Conservation (phyloP, 2,797 vertebrate genomes). For the Carapus acus region DNA sequence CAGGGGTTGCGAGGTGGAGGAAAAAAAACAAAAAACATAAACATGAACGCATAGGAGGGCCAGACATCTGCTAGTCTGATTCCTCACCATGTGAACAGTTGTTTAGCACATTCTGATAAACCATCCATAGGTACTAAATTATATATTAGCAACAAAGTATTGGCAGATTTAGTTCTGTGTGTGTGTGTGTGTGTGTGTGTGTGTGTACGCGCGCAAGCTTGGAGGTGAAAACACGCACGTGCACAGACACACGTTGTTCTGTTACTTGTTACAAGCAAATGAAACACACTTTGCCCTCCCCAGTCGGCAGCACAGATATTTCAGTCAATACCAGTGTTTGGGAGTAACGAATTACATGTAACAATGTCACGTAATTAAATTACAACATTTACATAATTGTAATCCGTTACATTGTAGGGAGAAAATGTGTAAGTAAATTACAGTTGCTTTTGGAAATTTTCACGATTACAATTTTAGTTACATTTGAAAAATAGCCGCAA, state of each 20-base stretch:
- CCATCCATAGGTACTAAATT: slow-evolving; percentile 63
- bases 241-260: slow-evolving; percentile 48
- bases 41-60: slow-evolving; percentile 62
- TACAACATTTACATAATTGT: no score
- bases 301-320: slow-evolving; percentile 39
- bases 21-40: no score
- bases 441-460: no score
- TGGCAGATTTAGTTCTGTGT: slow-evolving; percentile 53
- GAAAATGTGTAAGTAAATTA: no score
- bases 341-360: no score
- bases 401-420: no score
- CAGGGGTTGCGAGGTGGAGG: no score
- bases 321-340: slow-evolving; percentile 32
- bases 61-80: slow-evolving; percentile 70
- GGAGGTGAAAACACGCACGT: slow-evolving; percentile 48
- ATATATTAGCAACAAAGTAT: slow-evolving; percentile 68
- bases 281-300: slow-evolving; percentile 27
- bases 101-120: slow-evolving; percentile 59
- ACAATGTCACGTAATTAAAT: no score
- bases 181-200: no score
- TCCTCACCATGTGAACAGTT: slow-evolving; percentile 65
- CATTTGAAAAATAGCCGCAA: no score
- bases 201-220: no score
- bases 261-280: slow-evolving; percentile 53
- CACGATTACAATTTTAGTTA: no score